Base-by-base conservation (phyloP, 2,113 vertebrate genomes). In the Muntiacus reevesi region DNA sequence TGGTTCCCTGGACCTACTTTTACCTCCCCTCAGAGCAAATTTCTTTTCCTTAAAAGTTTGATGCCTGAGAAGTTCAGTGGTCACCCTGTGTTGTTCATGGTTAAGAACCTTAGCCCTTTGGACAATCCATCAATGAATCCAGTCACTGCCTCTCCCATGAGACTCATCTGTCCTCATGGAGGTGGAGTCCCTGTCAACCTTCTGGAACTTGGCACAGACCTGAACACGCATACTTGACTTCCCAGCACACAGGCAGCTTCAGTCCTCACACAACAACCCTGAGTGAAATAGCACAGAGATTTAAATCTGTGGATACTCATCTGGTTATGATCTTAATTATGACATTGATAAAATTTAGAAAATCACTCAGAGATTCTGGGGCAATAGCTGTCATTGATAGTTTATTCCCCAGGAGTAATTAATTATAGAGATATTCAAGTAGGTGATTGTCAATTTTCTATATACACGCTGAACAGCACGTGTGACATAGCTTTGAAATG, bases 401-500 rank as follows among this genome's bases (percentile, higher is more conserved):
- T 93, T 71, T 87, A 40, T 92, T 89, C 43, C 50, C 11, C 45
- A 94, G 47, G 76, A 71, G n/a, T 54, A 79, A 89, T 95, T 94
- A 93, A 83, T 86, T 89, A 83, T 64, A 88, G n/a, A 87, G 90
- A 83, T 67, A 94, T 71, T 81, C 89, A 89, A 67, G 67, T 64
- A 87, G 57, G 36, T 47, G 60, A 45, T 33, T 43, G 60, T 86
- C 87, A 96, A 12, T 59, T 86, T 93, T 71, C 84, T 67, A n/a
- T 25, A 54, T 25, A 7, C 43, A 47, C 4, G 33, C 47, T n/a
- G 15, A 78, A 76, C 50, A n/a, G 45, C 55, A 36, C 0, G 1
- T 82, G n/a, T 87, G 92, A 74, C 87, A 86, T 2, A 82, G 79
- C 89, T 97, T 95, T 89, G 90, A 96, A 87, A 62, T 10, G 33